These are phyloP conservation scores for Mystacides longicornis DNA, from an alignment of 2,888 invertebrate species.

Conservation along the genomic window DNA sequence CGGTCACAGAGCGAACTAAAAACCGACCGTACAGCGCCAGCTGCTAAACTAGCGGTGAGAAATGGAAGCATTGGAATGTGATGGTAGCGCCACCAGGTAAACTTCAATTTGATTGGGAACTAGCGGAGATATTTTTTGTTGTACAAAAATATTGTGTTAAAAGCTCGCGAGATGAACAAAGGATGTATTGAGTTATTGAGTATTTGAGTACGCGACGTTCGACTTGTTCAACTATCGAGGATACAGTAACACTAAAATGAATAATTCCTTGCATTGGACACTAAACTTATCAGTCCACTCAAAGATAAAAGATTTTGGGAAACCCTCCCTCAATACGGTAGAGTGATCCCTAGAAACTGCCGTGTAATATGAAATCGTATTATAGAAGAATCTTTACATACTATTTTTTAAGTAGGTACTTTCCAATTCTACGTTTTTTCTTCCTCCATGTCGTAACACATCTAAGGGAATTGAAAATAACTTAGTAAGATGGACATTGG, in stretches of 20 bases:
- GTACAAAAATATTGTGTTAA: neutral
- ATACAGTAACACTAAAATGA: neutral
- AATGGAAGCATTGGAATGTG: constrained; percentile 13
- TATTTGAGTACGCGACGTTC: neutral
- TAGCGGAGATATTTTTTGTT: constrained; percentile 11
- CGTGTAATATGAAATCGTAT: too few species aligned
- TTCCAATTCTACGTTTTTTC: too few species aligned
- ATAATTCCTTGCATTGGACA: neutral
- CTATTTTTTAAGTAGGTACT: too few species aligned
- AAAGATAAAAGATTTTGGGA: too few species aligned
- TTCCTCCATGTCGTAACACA: too few species aligned
- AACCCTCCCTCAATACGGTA: too few species aligned
- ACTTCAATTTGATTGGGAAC: neutral
- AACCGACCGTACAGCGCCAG: constrained; percentile 35
- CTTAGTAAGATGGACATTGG: too few species aligned
- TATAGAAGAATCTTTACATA: too few species aligned
- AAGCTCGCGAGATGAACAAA: constrained; percentile 3
- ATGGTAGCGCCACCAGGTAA: constrained; percentile 16
- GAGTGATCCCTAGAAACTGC: too few species aligned
- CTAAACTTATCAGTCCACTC: neutral
- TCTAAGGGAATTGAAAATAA: too few species aligned
- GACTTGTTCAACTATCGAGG: neutral
- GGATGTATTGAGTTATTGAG: neutral
- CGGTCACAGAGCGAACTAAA: constrained; percentile 43
- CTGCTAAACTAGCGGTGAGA: constrained; percentile 15